Percentiles rank a stretch among this genome's conserved stretches.
These are phyloP conservation scores for Thyatira batis DNA, from an alignment of 2,888 invertebrate species.

Conservation along the genomic window DNA sequence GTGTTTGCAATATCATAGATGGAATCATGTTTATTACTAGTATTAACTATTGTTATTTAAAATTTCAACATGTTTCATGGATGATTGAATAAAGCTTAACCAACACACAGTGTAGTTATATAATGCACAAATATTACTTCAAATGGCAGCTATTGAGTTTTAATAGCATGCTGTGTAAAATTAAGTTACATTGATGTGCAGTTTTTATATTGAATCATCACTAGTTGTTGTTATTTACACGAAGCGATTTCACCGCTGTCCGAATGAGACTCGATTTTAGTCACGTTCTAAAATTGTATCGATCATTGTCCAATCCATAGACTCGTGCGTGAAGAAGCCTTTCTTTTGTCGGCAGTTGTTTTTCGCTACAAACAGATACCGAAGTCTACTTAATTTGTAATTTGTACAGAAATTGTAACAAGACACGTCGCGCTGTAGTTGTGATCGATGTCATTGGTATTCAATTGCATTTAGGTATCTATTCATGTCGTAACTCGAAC, in stretches of 20 bases:
- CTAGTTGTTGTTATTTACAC: constrained; percentile 1
- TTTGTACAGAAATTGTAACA: constrained; percentile 18
- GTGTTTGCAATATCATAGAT: constrained; percentile 15
- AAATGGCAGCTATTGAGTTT: constrained; percentile 6
- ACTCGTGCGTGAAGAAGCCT: constrained; percentile 43
- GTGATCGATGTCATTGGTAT: constrained; percentile 41
- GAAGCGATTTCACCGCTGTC: constrained; percentile 26
- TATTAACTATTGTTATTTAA: too few species aligned
- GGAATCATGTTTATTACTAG: constrained; percentile 18
- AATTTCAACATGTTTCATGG: too few species aligned
- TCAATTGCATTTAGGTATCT: constrained; percentile 22
- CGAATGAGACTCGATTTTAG: constrained; percentile 36
- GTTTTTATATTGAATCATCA: neutral
- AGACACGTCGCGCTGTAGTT: constrained; percentile 32
- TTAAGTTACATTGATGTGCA: constrained; percentile 13
- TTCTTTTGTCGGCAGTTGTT: constrained; percentile 26
- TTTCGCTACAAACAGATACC: constrained; percentile 10
- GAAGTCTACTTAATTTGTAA: neutral
- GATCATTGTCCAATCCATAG: constrained; percentile 29
- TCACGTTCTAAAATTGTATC: constrained; percentile 37
- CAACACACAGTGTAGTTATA: constrained; percentile 4
- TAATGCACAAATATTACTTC: constrained; percentile 2
- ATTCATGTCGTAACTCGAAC: constrained; percentile 22
- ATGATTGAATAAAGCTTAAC: constrained; percentile 2
- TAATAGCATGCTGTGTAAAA: constrained; percentile 14